Conservation (phyloP, 1,140 invertebrate species). For the Coenobita brevimanus region DNA sequence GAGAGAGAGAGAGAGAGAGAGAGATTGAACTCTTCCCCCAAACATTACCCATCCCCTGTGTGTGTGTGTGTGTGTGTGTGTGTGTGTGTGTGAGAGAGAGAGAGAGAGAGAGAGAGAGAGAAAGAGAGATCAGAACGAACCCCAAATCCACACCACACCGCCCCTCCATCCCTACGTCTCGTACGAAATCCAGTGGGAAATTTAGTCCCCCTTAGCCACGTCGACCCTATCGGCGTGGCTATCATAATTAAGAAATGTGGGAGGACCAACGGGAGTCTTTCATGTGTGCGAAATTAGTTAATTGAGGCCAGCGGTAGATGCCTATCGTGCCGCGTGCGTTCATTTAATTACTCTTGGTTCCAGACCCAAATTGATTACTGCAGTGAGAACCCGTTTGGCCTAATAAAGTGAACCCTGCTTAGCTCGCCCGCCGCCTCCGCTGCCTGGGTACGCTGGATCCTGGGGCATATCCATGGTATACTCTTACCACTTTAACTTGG, state of each 20-base stretch:
- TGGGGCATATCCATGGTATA: no score
- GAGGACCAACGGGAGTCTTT: slow-evolving; percentile 57
- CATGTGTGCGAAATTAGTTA: slow-evolving; percentile 62
- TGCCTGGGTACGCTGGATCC: no score
- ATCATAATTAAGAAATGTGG: slow-evolving; percentile 60
- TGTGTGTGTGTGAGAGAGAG: no score
- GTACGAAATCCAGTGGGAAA: slow-evolving; percentile 37
- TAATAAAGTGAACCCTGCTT: slow-evolving; percentile 51
- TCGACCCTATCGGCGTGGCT: slow-evolving; percentile 40
- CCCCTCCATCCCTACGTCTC: not conserved
- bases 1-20: not conserved
- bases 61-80: no score
- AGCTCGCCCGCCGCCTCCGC: not conserved
- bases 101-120: no score
- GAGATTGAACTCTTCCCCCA: no score
- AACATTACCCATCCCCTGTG: no score
- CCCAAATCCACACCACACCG: not conserved
- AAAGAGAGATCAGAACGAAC: no score
- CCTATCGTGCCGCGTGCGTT: slow-evolving; percentile 51
- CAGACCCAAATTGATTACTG: slow-evolving; percentile 46
- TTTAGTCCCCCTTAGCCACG: not conserved
- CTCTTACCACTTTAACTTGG: no score
- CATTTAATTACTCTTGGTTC: slow-evolving; percentile 52
- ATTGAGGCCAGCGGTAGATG: slow-evolving; percentile 51
- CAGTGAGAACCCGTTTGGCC: slow-evolving; percentile 41